Evolutionary conservation across 2,888 invertebrate genomes (phyloP), one percentile per base, ranked within the genome.

Genomic region (Ophion ventricosus): DNA sequence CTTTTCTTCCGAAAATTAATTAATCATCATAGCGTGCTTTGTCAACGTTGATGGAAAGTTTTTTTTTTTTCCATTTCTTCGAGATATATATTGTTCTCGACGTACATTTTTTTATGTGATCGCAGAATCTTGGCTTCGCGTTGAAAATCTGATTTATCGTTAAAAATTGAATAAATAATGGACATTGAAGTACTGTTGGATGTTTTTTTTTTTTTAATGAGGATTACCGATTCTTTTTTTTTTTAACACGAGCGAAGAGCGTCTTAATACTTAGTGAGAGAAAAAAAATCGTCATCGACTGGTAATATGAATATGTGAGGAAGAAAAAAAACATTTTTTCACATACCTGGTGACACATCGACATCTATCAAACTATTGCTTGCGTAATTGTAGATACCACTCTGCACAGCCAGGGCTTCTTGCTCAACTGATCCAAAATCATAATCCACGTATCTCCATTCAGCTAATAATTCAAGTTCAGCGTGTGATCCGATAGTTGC

Each of bases 401-500:
- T 35, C n/a, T 23, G 23, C 25, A 66, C 5, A 40, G 76, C 66
- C 11, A 25, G 14, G 7, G 72, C 64, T 20, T 63, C 54, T n/a
- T 72, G n/a, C 10, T 35, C 23, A 3, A 7, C 17, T 17, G 29
- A n/a, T 40, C 57, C 40, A n/a, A 23, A 76, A 23, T 64, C 14
- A 23, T n/a, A 76, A 17, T 76, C 66, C 14, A 76, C 3, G 35
- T 76, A 76, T 66, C 40, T 76, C 66, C 76, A 76, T 11, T 17
- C 23, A 8, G 7, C 4, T 40, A 23, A 5, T 23, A 25, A 23
- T 4, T 57, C 29, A 26, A 76, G 57, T 35, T 56, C 20, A 35
- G 56, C 76, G 35, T 25, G 10, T 8, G 76, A 40, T 40, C 25
- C 35, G 11, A 66, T 8, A 76, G 25, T 23, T 10, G 10, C 10